Percentiles rank a stretch among this genome's conserved stretches.
Conservation (phyloP, 2,797 vertebrate genomes). For the Numenius phaeopus region DNA sequence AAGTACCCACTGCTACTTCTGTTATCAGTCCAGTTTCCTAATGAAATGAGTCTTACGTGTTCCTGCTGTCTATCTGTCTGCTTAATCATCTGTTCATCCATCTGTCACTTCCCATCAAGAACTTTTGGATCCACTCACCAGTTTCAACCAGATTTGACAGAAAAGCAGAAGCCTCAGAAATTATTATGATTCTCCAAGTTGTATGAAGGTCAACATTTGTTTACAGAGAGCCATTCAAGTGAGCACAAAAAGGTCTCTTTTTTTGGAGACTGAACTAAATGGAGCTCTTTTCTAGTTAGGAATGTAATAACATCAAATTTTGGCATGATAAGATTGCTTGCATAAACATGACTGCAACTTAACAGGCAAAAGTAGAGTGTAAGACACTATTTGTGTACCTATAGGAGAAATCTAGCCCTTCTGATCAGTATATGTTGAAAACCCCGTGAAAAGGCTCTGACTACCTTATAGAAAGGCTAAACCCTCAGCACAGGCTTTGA, state of each 20-base stretch:
- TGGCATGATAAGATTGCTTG: not conserved
- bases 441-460: not conserved
- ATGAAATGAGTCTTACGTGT: slow-evolving; percentile 20
- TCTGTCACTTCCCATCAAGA: slow-evolving; percentile 24
- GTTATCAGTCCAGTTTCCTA: slow-evolving; percentile 31
- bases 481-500: not conserved
- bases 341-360: not conserved
- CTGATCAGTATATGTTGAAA: not conserved
- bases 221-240: not conserved
- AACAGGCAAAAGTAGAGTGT: not conserved
- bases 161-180: not conserved
- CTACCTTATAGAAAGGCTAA: not conserved
- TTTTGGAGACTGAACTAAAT: not conserved
- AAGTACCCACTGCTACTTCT: not conserved
- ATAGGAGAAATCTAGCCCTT: not conserved
- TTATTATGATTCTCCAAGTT: not conserved
- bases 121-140: not conserved
- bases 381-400: not conserved
- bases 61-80: slow-evolving; percentile 23
- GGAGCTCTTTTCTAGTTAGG: not conserved
- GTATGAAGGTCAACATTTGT: not conserved
- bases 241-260: not conserved
- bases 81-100: slow-evolving; percentile 41
- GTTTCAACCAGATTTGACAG: slow-evolving; percentile 3
- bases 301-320: not conserved